A percentile compares a stretch with the other conserved stretches of the same genome.
These are phyloP conservation scores for Zalophus californianus DNA, from an alignment of 2,797 vertebrate genomes.

Conservation along the genomic window DNA sequence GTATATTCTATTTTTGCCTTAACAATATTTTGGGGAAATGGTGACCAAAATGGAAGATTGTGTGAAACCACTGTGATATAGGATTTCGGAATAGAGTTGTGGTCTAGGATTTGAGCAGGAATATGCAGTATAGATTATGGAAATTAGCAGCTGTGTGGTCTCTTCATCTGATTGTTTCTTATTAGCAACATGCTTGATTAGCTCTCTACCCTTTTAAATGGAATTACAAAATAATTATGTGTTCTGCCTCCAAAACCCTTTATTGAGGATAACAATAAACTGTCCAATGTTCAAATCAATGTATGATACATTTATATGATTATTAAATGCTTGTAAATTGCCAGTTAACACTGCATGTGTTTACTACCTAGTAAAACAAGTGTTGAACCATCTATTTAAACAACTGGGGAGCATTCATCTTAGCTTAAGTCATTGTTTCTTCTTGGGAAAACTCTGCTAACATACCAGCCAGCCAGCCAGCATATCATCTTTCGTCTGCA, in stretches of 20 bases:
- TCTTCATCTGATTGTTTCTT: conserved; percentile 73
- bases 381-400: conserved; percentile 71
- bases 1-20: conserved; percentile 68
- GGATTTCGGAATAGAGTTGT: conserved; percentile 18
- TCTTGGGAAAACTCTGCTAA: conserved; percentile 74
- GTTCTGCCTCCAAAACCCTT: conserved; percentile 73
- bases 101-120: not conserved
- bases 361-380: conserved; percentile 73
- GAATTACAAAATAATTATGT: conserved; percentile 80
- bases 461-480: conserved; percentile 27
- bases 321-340: conserved; percentile 75
- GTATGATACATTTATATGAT: conserved; percentile 71
- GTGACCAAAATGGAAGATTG: not conserved
- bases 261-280: conserved; percentile 79
- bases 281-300: conserved; percentile 58
- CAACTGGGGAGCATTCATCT: conserved; percentile 73
- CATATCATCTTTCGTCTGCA: conserved; percentile 75
- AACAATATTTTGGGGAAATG: conserved; percentile 47
- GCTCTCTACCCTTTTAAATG: conserved; percentile 65
- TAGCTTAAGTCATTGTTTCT: conserved; percentile 75
- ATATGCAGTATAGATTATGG: conserved; percentile 74
- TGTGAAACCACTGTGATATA: not conserved
- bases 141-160: conserved; percentile 76
- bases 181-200: conserved; percentile 73
- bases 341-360: conserved; percentile 60